phyloP scores from a whole-genome alignment of 2,888 invertebrate genomes.

The Leptopterna dolabrata region DNA sequence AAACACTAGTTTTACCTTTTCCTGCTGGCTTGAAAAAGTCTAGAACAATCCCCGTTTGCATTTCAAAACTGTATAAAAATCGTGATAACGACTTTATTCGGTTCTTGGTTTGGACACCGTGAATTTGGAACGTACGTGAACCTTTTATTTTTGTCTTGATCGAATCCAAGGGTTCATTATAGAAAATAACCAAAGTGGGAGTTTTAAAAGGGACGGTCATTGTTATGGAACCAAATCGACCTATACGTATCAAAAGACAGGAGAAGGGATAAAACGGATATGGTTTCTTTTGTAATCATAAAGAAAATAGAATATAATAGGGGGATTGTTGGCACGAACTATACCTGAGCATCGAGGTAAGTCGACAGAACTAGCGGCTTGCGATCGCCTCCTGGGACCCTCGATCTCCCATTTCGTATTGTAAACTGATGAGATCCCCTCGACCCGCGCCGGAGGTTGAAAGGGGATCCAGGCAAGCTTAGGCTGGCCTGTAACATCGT shows the following conservation, averaged over 20 bases:
- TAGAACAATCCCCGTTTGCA: no score
- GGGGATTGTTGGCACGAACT: slow-evolving; percentile 39
- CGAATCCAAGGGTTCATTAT: no score
- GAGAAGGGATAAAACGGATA: background rate
- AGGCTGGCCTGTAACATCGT: slow-evolving; percentile 83
- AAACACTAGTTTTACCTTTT: no score
- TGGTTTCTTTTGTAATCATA: background rate
- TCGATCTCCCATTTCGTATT: slow-evolving; percentile 79
- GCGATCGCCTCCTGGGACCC: slow-evolving; percentile 85
- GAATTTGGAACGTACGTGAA: no score
- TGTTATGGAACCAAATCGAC: slow-evolving; percentile 4
- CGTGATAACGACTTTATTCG: no score
- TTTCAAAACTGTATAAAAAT: no score
- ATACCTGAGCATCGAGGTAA: slow-evolving; percentile 86
- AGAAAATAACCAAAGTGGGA: no score
- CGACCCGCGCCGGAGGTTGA: slow-evolving; percentile 90
- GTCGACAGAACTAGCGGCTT: slow-evolving; percentile 94
- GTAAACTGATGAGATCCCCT: slow-evolving; percentile 94
- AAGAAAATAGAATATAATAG: background rate
- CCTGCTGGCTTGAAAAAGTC: no score
- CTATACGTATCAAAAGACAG: background rate
- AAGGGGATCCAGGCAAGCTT: slow-evolving; percentile 96
- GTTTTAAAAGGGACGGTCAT: background rate
- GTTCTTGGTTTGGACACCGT: no score
- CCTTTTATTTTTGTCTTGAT: no score